Base-by-base conservation (phyloP, 2,888 invertebrate genomes). In the Stenurella melanura region DNA sequence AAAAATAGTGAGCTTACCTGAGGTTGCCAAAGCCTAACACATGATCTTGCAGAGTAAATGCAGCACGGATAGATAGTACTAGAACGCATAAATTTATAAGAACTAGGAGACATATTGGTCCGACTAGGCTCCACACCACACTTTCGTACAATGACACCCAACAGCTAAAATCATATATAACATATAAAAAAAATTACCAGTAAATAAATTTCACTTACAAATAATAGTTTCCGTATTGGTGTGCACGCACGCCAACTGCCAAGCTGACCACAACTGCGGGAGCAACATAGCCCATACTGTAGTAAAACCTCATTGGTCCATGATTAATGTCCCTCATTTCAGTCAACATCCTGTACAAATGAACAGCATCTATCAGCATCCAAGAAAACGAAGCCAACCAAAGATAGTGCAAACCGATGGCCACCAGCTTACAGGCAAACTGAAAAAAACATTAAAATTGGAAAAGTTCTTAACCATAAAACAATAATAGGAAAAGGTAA, bases 251-350 rank as follows among this genome's bases (percentile, higher is more conserved):
- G 0, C 97, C 96, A 30, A 98, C 96, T 2, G 98, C 95, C 21
- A 98, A 91, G 42, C 97, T 97, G 0, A 98, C 96, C 64, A 96
- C 93, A 15, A 98, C 94, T 0, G 98, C 97, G 0, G 98, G 98
- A 78, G 96, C 93, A 74, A 96, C 98, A 88, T 98, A 98, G 17
- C 97, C 98, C 87, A 96, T 93, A 17, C 96, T 95, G 84, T 97
- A 96, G 88, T 97, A 98, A 88, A 98, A 97, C 76, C 93, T 92
- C 95, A 98, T 96, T 50, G 96, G 95, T 5, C 97, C 98, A 89
- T 97, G 97, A 91, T 98, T 98, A 66, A 98, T 97, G 89, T 98
- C 98, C 4, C 98, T 92, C 92, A 98, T 95, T 90, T 98, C 98
- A 2, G 97, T 97, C 83, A 98, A 90, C 94, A 98, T 96, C 63